A percentile compares a stretch with the other conserved stretches of the same genome.
These are phyloP conservation scores for Drosophila biarmipes DNA, from an alignment of 1,140 invertebrate genomes.

Conservation along the genomic window DNA sequence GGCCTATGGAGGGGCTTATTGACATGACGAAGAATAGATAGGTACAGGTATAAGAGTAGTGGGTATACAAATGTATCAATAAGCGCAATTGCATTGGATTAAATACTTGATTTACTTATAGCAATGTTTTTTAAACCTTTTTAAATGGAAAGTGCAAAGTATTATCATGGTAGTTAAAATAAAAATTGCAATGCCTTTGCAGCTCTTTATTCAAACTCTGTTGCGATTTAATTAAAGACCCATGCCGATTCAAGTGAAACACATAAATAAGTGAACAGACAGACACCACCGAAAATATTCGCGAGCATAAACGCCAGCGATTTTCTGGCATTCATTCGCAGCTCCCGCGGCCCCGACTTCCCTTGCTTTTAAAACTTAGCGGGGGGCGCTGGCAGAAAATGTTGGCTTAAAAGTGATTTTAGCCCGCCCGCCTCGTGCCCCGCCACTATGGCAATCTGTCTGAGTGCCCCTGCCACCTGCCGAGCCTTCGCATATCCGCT, in stretches of 20 bases:
- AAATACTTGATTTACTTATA: too few species aligned
- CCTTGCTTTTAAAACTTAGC: constrained; percentile 15
- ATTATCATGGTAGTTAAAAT: not conserved
- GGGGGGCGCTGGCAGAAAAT: constrained; percentile 10
- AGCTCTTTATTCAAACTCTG: constrained; percentile 8
- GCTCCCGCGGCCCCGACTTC: not conserved
- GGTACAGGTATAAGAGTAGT: too few species aligned
- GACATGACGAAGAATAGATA: too few species aligned
- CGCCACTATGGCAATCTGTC: constrained; percentile 65
- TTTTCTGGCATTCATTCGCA: constrained; percentile 19
- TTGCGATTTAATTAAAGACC: constrained; percentile 55
- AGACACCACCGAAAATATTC: constrained; percentile 21
- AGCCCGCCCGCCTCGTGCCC: not conserved
- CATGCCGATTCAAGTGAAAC: constrained; percentile 12
- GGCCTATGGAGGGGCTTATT: too few species aligned
- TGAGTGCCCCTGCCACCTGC: constrained; percentile 26
- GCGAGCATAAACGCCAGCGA: constrained; percentile 30
- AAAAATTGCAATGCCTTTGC: not conserved
- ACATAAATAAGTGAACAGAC: constrained; percentile 48
- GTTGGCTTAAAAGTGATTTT: constrained; percentile 40
- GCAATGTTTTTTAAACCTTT: too few species aligned
- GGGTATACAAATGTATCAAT: too few species aligned
- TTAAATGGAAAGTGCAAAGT: too few species aligned
- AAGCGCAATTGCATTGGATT: too few species aligned
- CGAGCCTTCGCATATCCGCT: not conserved